A percentile compares a stretch with the other conserved stretches of the same genome.
Evolutionary conservation across 2,113 vertebrate genomes (phyloP).

Genomic region (Puntigrus tetrazona): DNA sequence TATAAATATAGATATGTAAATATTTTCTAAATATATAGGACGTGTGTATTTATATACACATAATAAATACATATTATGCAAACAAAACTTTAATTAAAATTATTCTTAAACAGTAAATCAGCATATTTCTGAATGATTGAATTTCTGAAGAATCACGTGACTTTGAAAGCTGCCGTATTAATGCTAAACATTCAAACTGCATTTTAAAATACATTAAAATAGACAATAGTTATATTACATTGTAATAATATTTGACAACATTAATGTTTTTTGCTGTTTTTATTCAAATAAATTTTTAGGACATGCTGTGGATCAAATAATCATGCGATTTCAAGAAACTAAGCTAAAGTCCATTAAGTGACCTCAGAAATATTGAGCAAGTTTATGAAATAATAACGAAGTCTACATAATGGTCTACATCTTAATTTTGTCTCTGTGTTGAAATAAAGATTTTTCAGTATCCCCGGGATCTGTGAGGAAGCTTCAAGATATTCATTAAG

Average conservation of each 20-base stretch:
- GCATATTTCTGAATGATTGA: too few relatives aligned
- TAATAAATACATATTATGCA: too few relatives aligned
- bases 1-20: too few relatives aligned
- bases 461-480: not conserved
- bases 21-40: too few relatives aligned
- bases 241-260: not conserved
- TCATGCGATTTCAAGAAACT: not conserved
- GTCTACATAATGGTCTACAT: not conserved
- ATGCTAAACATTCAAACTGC: not conserved
- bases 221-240: not conserved
- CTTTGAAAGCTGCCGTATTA: not conserved
- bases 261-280: not conserved
- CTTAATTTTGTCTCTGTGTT: not conserved
- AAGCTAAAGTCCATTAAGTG: not conserved
- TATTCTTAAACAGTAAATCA: too few relatives aligned
- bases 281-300: not conserved
- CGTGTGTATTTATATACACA: too few relatives aligned
- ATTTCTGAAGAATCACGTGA: not conserved
- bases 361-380: not conserved
- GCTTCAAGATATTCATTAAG: not conserved
- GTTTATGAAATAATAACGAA: not conserved
- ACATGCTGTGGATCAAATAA: too few relatives aligned
- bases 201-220: not conserved
- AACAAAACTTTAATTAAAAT: too few relatives aligned
- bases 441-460: not conserved